Base-by-base conservation (phyloP, 1,140 invertebrate genomes). In the Drosophila truncata region DNA sequence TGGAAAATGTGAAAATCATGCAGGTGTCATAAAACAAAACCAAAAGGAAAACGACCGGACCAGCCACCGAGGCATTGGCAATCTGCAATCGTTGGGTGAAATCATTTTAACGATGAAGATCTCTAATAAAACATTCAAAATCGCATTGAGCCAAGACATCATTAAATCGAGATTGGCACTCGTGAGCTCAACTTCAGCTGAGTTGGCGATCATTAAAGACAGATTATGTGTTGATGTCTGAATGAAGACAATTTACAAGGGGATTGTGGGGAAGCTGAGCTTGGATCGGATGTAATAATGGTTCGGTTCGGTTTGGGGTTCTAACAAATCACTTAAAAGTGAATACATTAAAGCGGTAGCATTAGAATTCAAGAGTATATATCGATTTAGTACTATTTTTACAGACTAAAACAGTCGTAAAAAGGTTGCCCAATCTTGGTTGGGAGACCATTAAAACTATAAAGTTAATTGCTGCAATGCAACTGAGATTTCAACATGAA, bases 1-100 rank as follows among this genome's bases (percentile, higher is more conserved):
- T 88, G 83, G 83, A 73, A 83, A 85, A 86, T 86, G 82, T 82
- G 82, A 85, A 85, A 87, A 83, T 87, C 83, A 87, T 87, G 83
- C 83, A 87, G 83, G 83, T 87, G 83, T 88, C 83, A 87, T 87
- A 86, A 87, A 86, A 82, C 64, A 71, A 75, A 59, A 66, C 42
- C 18, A 27, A 39, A 54, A 62, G 33, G 41, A 49, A 62, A 27
- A 29, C 20, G 14, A 1, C 18, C 46, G 23, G 23, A 5, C 20
- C 44, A 23, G 44, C 18, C n/a, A 57, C 42, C 65, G 46, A 55
- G 55, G 61, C 35, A 74, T 41, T 42, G 42, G 74, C 69, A 78
- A 69, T 73, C 61, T 60, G 61, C 67, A 65, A 76, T 76, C 73
- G 73, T 50, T 69, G 49, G 74, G 42, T 49, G 64, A 77, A 77